A percentile compares a stretch with the other conserved stretches of the same genome.
Conservation (phyloP, 2,888 invertebrate species). For the Drepana falcataria region DNA sequence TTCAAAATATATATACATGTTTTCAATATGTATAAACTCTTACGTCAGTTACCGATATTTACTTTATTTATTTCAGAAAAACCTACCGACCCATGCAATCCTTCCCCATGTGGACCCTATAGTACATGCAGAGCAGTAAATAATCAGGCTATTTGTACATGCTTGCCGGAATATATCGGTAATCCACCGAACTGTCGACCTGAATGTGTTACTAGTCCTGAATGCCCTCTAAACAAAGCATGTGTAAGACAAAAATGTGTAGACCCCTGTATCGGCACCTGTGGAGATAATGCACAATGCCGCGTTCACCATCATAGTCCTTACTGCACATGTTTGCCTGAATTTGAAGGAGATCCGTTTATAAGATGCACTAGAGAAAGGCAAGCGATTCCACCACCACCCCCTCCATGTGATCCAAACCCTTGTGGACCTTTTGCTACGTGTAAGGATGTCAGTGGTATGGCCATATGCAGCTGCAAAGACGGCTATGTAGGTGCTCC, state of each 20-base stretch:
- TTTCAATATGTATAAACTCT: too few species aligned
- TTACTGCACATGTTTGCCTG: slow-evolving; percentile 84
- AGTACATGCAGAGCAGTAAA: slow-evolving; percentile 82
- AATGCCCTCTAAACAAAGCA: slow-evolving; percentile 87
- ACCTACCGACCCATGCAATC: slow-evolving; percentile 82
- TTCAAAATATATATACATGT: too few species aligned
- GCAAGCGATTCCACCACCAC: slow-evolving; percentile 76
- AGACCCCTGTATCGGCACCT: slow-evolving; percentile 89
- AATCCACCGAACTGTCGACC: slow-evolving; percentile 87
- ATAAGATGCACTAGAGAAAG: slow-evolving; percentile 60
- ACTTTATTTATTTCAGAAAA: slow-evolving; percentile 38
- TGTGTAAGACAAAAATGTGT: slow-evolving; percentile 87
- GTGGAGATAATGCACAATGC: slow-evolving; percentile 84
- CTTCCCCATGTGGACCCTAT: slow-evolving; percentile 89
- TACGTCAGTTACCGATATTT: not conserved
- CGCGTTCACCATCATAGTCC: slow-evolving; percentile 83
- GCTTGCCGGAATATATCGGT: slow-evolving; percentile 83
- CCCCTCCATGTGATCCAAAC: slow-evolving; percentile 79
- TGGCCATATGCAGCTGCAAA: slow-evolving; percentile 81
- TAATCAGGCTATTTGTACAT: slow-evolving; percentile 84
- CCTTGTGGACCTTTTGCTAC: slow-evolving; percentile 85
- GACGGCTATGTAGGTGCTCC: slow-evolving; percentile 83
- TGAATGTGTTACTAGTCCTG: slow-evolving; percentile 87
- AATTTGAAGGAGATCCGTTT: slow-evolving; percentile 88
- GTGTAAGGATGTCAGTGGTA: slow-evolving; percentile 76